Evolutionary conservation across 1,140 invertebrate species (phyloP).

Genomic region (Calliopsis andreniformis): DNA sequence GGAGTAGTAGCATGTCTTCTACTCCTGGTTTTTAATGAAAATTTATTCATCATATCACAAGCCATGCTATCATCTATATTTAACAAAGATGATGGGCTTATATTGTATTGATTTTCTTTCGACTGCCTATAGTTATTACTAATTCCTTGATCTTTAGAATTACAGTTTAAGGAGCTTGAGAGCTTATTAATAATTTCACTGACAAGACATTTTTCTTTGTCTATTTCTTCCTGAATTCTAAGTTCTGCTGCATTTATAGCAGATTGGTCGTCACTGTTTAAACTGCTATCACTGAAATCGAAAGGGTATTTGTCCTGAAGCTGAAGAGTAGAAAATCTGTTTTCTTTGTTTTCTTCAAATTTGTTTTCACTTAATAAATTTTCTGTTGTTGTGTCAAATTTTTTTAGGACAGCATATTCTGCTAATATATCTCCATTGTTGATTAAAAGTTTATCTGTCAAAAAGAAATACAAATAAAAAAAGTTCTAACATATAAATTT

Average conservation of each 20-base stretch:
- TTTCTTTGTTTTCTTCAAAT: not conserved
- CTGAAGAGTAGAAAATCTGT: not conserved
- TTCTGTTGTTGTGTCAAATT: not conserved
- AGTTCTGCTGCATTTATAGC: slow-evolving; percentile 21
- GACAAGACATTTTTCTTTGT: slow-evolving; percentile 63
- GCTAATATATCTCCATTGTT: slow-evolving; percentile 83
- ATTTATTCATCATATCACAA: not conserved
- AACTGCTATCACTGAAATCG: not conserved
- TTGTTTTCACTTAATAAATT: slow-evolving; percentile 18
- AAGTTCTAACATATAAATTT: not conserved
- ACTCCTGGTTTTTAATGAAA: slow-evolving; percentile 12
- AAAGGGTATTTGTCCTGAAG: not conserved
- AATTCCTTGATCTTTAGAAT: not conserved
- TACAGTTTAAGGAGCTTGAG: slow-evolving; percentile 59
- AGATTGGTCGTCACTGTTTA: slow-evolving; percentile 12
- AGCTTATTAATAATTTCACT: slow-evolving; percentile 69
- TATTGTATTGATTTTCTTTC: not conserved
- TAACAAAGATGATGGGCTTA: not conserved
- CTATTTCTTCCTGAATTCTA: slow-evolving; percentile 38
- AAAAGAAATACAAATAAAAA: slow-evolving; percentile 54
- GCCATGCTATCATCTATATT: not conserved
- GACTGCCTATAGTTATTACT: not conserved
- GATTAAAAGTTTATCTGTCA: slow-evolving; percentile 85
- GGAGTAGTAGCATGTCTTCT: slow-evolving; percentile 7
- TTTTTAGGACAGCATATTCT: slow-evolving; percentile 81